Evolutionary conservation across 2,113 vertebrate genomes (phyloP), one percentile per base, ranked within the genome.

Genomic region (Struthio camelus): DNA sequence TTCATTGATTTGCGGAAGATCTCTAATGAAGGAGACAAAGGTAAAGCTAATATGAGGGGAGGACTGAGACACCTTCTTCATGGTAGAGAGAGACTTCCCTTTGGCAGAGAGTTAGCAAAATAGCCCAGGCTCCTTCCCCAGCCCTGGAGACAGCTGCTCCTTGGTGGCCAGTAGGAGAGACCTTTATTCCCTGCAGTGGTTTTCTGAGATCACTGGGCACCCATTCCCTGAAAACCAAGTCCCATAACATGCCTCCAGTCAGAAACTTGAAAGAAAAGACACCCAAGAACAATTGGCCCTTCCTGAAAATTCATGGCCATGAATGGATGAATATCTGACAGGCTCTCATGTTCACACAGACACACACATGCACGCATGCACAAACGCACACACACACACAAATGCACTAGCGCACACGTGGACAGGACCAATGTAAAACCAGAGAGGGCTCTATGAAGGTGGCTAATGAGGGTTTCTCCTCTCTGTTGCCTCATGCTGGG

Each of bases 21-120:
- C 96, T 98, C 99, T 86, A 99, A 99, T 0, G 99, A 99, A 44
- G 99, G 99, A 54, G 99, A 99, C 97, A 99, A 99, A 99, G 99
- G 99, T 99, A 94, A 75, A 23, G n/a, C 13, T 32, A 3, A 15
- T 12, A 8, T 5, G 2, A 25, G 30, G 17, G 5, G 2, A 11
- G 48, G 30, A 7, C 34, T 44, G 69, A 38, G 30, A 12, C 50
- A 7, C 58, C 51, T 8, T 53, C 65, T 34, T 54, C 46, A 10
- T 0, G 3, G 50, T 14, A 73, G 38, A 44, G n/a, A n/a, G 69
- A 76, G 12, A 25, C 17, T 30, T 27, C 15, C 27, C 54, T 75
- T n/a, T 11, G 70, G 30, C 25, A 38, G 42, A 77, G 54, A 64
- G 10, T 22, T 44, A 59, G 27, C 34, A 9, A 53, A 58, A 14